Base-by-base conservation (phyloP, 1,140 invertebrate genomes). In the Drosophila funebris region DNA sequence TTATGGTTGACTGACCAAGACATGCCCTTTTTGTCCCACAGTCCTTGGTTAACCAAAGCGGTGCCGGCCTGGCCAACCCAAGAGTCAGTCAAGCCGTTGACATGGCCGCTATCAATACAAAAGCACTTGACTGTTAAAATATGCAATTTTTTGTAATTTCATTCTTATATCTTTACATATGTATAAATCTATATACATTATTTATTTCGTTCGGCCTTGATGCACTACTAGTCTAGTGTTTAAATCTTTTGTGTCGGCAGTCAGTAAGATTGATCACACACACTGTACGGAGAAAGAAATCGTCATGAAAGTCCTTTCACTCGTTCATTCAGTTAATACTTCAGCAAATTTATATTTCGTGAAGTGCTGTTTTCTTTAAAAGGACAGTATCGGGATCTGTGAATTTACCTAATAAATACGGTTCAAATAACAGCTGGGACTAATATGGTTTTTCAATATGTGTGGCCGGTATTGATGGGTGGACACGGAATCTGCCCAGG, bases 1-100 rank as follows among this genome's bases (percentile, higher is more conserved):
- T 71, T 71, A 62, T 54, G 52, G 29, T 37, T 64, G 68, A 48
- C 41, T 66, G 56, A n/a, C 24, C 24, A 44, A 68, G 66, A 52
- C 44, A 61, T 61, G 44, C 18, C 4, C 46, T 41, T 22, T 52
- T 63, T 33, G 27, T 8, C 20, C 37, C 48, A 22, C 16, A 31
- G n/a, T 29, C 11, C 1, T 46, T 54, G 62, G 39, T 46, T 20
- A 60, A 27, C 43, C 31, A 20, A 43, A 54, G n/a, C 27, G 14
- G 31, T 50, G 31, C 22, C 24, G 7, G 9, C 29, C 22, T 20
- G 14, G 18, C 46, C 46, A 9, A 8, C 5, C 31, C 50, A 57
- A 57, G 52, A 20, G 27, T 46, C 20, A 22, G 62, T 18, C 31
- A 41, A 31, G 44, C 18, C 24, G 43, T 60, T 60, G 54, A 67